These are phyloP conservation scores for Dendrophyllia cribrosa DNA, from an alignment of 64 coral and sea anemone species.

Conservation along the genomic window DNA sequence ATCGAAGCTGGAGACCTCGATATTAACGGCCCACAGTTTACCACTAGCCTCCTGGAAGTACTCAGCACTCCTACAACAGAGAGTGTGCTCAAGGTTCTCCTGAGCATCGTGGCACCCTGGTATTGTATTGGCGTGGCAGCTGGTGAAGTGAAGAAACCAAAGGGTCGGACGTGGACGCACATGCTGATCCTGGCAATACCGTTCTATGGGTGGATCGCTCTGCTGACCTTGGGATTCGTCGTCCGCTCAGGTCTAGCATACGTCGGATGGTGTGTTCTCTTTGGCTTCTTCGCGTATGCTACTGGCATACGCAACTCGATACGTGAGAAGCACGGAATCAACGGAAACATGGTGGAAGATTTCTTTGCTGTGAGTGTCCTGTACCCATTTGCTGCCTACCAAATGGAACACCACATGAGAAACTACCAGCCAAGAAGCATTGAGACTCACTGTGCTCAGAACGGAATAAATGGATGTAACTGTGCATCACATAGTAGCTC, in stretches of 20 bases:
- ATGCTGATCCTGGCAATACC: slow-evolving; percentile 65
- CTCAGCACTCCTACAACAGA: neutral
- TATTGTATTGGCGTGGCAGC: slow-evolving; percentile 48
- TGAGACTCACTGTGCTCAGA: neutral
- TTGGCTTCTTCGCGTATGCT: slow-evolving; percentile 64
- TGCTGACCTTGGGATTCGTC: slow-evolving; percentile 3
- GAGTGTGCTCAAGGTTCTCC: neutral
- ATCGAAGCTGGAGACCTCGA: slow-evolving; percentile 77
- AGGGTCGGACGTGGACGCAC: neutral
- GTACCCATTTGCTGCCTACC: slow-evolving; percentile 42
- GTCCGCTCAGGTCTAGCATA: neutral
- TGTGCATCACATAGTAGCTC: neutral
- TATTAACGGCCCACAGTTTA: slow-evolving; percentile 45
- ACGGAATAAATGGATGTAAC: neutral
- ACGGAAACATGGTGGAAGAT: slow-evolving; percentile 45
- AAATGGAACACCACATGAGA: slow-evolving; percentile 43
- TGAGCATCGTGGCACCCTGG: slow-evolving; percentile 63
- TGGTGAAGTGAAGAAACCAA: neutral
- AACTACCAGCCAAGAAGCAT: neutral
- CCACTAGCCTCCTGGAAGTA: slow-evolving; percentile 32
- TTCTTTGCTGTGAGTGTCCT: slow-evolving; percentile 28
- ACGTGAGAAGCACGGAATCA: slow-evolving; percentile 50
- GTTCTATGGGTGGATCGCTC: slow-evolving; percentile 48
- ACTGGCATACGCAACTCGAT: slow-evolving; percentile 36
- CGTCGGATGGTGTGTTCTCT: slow-evolving; percentile 36